Evolutionary conservation across 2,797 vertebrate species (phyloP).

Genomic region (Anguilla marmorata): DNA sequence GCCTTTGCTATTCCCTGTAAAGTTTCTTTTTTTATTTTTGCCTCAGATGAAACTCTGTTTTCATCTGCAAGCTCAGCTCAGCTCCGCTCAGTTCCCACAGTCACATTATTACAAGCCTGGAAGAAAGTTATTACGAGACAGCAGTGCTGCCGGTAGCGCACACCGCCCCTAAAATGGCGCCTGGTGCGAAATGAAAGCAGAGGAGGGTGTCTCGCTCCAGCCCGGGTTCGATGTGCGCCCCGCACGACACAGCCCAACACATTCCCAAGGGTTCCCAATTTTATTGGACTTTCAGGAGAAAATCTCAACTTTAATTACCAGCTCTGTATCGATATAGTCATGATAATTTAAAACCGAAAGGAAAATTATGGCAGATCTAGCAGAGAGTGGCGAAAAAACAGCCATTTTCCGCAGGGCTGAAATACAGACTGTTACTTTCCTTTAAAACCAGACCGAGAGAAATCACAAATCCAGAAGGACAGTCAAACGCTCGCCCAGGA

Average conservation of each 20-base stretch:
- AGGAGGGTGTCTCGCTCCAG: not conserved
- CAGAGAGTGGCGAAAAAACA: not conserved
- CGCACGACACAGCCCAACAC: not conserved
- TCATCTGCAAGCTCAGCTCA: constrained; percentile 3
- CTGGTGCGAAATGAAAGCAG: not conserved
- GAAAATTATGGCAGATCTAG: not conserved
- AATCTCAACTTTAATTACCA: constrained; percentile 13
- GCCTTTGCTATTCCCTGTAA: not conserved
- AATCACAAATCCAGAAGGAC: not conserved
- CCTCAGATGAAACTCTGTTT: constrained; percentile 1
- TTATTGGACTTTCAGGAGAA: not conserved
- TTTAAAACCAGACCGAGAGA: not conserved
- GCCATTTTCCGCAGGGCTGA: not conserved
- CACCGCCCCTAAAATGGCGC: not conserved
- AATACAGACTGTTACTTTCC: not conserved
- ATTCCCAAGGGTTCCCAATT: not conserved
- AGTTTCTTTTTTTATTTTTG: constrained; percentile 1
- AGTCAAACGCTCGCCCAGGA: not conserved
- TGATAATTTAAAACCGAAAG: constrained; percentile 4
- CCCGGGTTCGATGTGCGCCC: not conserved
- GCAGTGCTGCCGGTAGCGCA: not conserved
- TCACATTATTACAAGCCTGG: not conserved
- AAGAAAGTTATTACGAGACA: constrained; percentile 4
- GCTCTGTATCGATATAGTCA: constrained; percentile 8
- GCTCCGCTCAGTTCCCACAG: not conserved